phyloP scores from a whole-genome alignment of 2,113 vertebrate species.

The Phycodurus eques region DNA sequence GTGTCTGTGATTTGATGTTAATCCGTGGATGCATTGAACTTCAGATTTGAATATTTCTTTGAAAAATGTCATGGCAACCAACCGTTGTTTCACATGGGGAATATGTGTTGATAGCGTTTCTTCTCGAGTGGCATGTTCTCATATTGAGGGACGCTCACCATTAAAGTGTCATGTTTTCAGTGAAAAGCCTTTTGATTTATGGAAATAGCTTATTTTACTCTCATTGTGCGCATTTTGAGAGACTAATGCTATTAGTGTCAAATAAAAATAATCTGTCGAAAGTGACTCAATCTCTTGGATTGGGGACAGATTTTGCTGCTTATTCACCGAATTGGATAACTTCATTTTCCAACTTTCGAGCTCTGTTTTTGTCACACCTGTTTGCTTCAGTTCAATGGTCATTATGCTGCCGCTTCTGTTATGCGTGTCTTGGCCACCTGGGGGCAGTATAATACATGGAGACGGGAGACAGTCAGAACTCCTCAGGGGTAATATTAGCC shows the following conservation, averaged over 20 bases:
- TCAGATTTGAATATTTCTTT: neutral
- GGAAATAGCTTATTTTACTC: neutral
- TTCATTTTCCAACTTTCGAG: neutral
- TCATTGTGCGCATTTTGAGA: neutral
- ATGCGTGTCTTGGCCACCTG: too few relatives aligned
- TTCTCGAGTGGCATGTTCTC: neutral
- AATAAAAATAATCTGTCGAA: neutral
- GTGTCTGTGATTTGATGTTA: constrained; percentile 4
- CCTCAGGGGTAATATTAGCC: too few relatives aligned
- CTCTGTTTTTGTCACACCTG: neutral
- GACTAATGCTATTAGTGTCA: neutral
- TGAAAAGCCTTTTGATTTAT: neutral
- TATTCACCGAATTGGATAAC: neutral
- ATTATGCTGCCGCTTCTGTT: too few relatives aligned
- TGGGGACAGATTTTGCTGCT: neutral
- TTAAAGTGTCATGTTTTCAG: neutral
- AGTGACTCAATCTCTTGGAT: neutral
- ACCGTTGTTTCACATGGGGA: neutral
- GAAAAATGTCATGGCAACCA: neutral
- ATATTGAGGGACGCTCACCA: too few relatives aligned
- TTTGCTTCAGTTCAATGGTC: too few relatives aligned
- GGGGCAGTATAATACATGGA: too few relatives aligned
- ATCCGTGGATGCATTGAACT: neutral
- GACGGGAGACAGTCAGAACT: too few relatives aligned
- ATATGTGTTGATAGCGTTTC: neutral